Percentiles rank a stretch among this genome's conserved stretches.
Evolutionary conservation across 2,888 invertebrate species (phyloP).

Genomic region (Megastigmus dorsalis): DNA sequence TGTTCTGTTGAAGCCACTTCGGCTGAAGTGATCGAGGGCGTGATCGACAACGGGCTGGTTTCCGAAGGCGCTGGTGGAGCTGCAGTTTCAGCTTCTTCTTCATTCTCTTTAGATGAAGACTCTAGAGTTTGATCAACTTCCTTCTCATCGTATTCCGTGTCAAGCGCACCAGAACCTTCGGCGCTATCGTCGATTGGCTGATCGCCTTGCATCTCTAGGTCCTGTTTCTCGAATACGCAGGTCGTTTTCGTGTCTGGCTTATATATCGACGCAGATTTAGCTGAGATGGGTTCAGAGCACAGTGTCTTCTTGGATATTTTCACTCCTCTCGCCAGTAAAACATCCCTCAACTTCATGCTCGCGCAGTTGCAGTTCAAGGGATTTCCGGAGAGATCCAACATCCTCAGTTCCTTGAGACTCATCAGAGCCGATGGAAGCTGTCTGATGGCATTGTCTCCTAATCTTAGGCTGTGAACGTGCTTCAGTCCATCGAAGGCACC

Average conservation of each 20-base stretch:
- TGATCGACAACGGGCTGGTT: too few species aligned
- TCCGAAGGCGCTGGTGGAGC: slow-evolving; percentile 19
- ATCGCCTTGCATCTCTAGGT: slow-evolving; percentile 77
- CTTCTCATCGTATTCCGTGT: slow-evolving; percentile 45
- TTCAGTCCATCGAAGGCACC: slow-evolving; percentile 76
- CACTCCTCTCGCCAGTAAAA: slow-evolving; percentile 73
- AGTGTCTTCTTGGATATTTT: slow-evolving; percentile 73
- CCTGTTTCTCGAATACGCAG: slow-evolving; percentile 67
- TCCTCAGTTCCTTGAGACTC: slow-evolving; percentile 77
- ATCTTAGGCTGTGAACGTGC: slow-evolving; percentile 79
- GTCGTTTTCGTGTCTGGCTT: slow-evolving; percentile 74
- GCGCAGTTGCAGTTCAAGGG: slow-evolving; percentile 83
- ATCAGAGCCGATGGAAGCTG: slow-evolving; percentile 79
- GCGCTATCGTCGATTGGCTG: slow-evolving; percentile 75
- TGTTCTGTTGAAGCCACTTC: background rate
- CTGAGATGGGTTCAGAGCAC: slow-evolving; percentile 77
- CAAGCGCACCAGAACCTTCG: slow-evolving; percentile 60
- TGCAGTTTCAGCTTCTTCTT: slow-evolving; percentile 41
- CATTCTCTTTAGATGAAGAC: slow-evolving; percentile 13
- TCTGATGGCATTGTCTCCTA: slow-evolving; percentile 79
- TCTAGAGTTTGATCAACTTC: slow-evolving; percentile 38
- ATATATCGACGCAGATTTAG: slow-evolving; percentile 77
- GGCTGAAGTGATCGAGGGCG: background rate
- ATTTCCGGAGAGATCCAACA: slow-evolving; percentile 82
- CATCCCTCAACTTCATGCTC: slow-evolving; percentile 80